Percentiles rank a stretch among this genome's conserved stretches.
These are phyloP conservation scores for Spea hammondii DNA, from an alignment of 2,797 vertebrate genomes.

Conservation along the genomic window DNA sequence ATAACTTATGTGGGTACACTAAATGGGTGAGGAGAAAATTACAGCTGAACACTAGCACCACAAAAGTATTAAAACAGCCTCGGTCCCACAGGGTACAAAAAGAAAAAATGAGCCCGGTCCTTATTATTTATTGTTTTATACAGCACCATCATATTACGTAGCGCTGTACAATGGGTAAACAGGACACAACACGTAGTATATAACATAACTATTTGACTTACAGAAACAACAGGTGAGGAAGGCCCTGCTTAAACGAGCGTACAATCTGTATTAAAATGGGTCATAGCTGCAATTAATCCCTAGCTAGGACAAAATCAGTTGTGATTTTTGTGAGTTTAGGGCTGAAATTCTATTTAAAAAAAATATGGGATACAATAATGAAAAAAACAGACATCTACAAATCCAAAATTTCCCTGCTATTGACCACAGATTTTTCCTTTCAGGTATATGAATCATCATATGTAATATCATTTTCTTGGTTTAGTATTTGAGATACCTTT, in stretches of 20 bases:
- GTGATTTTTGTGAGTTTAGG: constrained; percentile 25
- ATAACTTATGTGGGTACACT: too few species aligned
- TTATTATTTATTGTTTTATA: too few species aligned
- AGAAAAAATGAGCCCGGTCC: too few species aligned
- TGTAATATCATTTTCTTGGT: constrained; percentile 25
- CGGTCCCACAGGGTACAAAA: too few species aligned
- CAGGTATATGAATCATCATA: constrained; percentile 24
- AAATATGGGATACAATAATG: background rate
- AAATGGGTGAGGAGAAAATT: too few species aligned
- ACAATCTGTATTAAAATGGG: background rate
- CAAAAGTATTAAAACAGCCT: too few species aligned
- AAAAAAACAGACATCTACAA: constrained; percentile 26
- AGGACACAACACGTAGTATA: too few species aligned
- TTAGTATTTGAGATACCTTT: constrained; percentile 11
- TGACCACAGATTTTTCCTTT: constrained; percentile 16
- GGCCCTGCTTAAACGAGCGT: too few species aligned
- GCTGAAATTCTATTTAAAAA: background rate
- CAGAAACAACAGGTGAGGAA: constrained; percentile 6
- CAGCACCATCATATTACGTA: too few species aligned
- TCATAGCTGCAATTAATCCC: background rate
- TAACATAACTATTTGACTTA: background rate
- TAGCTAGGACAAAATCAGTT: constrained; percentile 22
- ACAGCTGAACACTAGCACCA: too few species aligned
- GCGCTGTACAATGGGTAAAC: too few species aligned
- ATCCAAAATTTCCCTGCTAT: constrained; percentile 10